Conservation (phyloP, 2,888 invertebrate species). For the Griposia aprilina region DNA sequence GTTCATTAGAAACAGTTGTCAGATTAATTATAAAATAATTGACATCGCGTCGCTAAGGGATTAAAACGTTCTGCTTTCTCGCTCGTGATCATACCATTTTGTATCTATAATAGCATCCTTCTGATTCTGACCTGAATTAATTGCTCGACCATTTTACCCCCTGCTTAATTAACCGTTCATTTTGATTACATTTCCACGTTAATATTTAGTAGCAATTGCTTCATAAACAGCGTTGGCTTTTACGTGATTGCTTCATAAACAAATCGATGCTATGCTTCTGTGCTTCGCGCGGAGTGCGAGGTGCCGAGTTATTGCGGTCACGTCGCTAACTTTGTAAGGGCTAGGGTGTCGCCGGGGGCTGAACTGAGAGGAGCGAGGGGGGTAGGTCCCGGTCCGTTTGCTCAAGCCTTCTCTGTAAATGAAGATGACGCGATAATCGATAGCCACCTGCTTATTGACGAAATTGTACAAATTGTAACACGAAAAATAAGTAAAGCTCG, state of each 20-base stretch:
- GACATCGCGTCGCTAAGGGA: neutral
- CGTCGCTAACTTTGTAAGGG: constrained; percentile 71
- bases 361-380: neutral
- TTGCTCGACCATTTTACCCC: constrained; percentile 33
- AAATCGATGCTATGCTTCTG: constrained; percentile 53
- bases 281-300: constrained; percentile 36
- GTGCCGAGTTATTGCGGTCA: constrained; percentile 73
- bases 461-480: constrained; percentile 4
- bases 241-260: constrained; percentile 57
- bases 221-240: constrained; percentile 45
- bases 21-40: constrained; percentile 15
- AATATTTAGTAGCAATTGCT: constrained; percentile 45
- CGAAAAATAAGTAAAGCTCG: neutral
- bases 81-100: neutral
- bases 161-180: constrained; percentile 47
- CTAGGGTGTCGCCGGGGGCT: constrained; percentile 36
- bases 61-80: neutral
- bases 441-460: constrained; percentile 56
- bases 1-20: constrained; percentile 13
- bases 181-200: constrained; percentile 43
- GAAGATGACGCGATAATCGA: constrained; percentile 59
- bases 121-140: constrained; percentile 30
- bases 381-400: constrained; percentile 24
- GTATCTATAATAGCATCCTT: constrained; percentile 18
- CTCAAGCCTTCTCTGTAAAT: constrained; percentile 45